These are phyloP conservation scores for Hydropotes inermis DNA, from an alignment of 2,113 vertebrate species.

Conservation along the genomic window DNA sequence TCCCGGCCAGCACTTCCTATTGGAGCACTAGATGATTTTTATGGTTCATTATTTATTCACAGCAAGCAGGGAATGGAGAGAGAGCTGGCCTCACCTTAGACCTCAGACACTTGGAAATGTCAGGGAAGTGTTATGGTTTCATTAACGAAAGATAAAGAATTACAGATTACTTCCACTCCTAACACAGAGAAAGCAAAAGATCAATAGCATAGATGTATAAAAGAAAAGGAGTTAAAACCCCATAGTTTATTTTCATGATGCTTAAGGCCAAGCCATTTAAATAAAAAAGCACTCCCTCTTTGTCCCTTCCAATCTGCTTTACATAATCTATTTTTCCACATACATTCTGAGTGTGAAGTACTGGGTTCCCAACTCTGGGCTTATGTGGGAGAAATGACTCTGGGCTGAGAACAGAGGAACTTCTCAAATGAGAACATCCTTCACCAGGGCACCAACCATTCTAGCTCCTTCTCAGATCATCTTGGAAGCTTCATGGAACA, in stretches of 20 bases:
- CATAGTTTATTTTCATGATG: neutral
- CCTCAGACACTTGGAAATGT: neutral
- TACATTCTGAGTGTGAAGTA: neutral
- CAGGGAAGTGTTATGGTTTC: neutral
- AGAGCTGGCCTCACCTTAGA: neutral
- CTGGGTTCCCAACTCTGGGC: too few relatives aligned
- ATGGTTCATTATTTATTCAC: neutral
- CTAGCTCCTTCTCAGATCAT: neutral
- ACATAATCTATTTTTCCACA: neutral
- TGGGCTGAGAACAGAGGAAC: neutral
- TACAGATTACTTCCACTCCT: neutral
- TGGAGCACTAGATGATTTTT: neutral
- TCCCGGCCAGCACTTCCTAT: neutral
- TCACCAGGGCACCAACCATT: neutral
- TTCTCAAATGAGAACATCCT: neutral
- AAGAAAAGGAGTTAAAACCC: neutral
- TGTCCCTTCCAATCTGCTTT: neutral
- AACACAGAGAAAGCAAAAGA: neutral
- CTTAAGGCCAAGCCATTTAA: neutral
- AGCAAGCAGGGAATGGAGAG: neutral
- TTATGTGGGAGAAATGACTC: rapidly evolving
- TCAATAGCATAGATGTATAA: neutral
- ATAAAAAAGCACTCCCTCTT: neutral
- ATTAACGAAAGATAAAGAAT: neutral
- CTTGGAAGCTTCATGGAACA: neutral